Base-by-base conservation (phyloP, 2,113 vertebrate genomes). In the Hippotragus niger region DNA sequence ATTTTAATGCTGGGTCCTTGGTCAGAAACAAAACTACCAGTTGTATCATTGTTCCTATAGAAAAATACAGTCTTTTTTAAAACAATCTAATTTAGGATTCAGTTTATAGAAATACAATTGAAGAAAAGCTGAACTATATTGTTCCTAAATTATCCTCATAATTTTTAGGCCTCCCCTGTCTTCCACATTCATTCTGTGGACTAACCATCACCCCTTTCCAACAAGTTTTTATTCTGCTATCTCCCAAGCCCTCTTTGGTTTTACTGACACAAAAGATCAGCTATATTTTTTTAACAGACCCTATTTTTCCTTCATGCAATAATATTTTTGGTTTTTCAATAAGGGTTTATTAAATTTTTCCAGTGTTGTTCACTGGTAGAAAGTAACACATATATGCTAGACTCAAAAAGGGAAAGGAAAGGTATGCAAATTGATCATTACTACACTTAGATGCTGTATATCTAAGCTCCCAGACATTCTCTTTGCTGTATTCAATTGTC, bases 311-410 rank as follows among this genome's bases (percentile, higher is more conserved):
- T 81, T n/a, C 57, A 62, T 8, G 45, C 12, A 92, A 27, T 55
- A 95, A 57, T 58, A 90, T 58, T 89, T 90, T 80, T 93, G 71
- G 13, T 71, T 97, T 74, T 97, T 91, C 88, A 97, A 21, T 64
- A 74, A 29, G 15, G 15, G 15, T 36, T 97, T 33, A 91, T 86
- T 91, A 43, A 81, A 25, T n/a, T 84, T 95, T 98, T 88, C 53
- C 67, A 95, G n/a, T 47, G n/a, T 23, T 89, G 40, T 81, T 94
- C 81, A 96, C 15, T 64, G n/a, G 60, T 74, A 9, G 31, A 82
- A 80, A 82, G 57, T 17, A 31, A 40, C 1, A 47, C 3, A 13
- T 47, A 58, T 43, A 88, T 14, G 60, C 45, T 12, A 94, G 85
- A 57, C 33, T 84, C 36, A 60, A 50, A 90, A 67, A 84, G 21